Percentiles rank a stretch among this genome's conserved stretches.
phyloP scores from a whole-genome alignment of 1,140 invertebrate species.

The Delia radicum region DNA sequence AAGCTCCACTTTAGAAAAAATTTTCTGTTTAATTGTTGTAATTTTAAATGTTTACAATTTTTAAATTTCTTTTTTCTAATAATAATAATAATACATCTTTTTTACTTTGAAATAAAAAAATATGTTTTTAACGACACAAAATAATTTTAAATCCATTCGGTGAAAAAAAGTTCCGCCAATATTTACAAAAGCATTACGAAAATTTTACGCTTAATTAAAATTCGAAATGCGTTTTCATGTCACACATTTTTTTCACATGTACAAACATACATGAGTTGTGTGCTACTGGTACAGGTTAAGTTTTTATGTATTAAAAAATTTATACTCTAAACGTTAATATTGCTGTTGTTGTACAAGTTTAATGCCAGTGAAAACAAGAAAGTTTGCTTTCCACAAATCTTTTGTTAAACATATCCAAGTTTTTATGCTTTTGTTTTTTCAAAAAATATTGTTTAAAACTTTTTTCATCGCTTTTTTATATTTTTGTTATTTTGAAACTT shows the following conservation, averaged over 20 bases:
- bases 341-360: neutral
- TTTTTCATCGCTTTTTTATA: slow-evolving; percentile 27
- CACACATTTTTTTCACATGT: neutral
- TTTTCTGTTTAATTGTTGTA: no score
- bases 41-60: no score
- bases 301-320: neutral
- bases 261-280: neutral
- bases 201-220: slow-evolving; percentile 2
- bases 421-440: slow-evolving; percentile 20
- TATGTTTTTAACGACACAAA: no score
- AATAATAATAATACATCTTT: no score
- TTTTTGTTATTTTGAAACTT: slow-evolving; percentile 6
- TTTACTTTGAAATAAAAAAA: no score
- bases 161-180: no score
- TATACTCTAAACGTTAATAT: neutral
- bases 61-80: no score
- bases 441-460: slow-evolving; percentile 27
- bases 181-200: no score
- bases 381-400: neutral
- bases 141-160: no score
- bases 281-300: neutral
- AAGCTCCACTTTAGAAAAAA: no score
- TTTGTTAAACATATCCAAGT: neutral
- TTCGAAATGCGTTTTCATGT: neutral
- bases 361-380: neutral